phyloP scores from a whole-genome alignment of 2,113 vertebrate genomes.

The Acrocephalus kingi region DNA sequence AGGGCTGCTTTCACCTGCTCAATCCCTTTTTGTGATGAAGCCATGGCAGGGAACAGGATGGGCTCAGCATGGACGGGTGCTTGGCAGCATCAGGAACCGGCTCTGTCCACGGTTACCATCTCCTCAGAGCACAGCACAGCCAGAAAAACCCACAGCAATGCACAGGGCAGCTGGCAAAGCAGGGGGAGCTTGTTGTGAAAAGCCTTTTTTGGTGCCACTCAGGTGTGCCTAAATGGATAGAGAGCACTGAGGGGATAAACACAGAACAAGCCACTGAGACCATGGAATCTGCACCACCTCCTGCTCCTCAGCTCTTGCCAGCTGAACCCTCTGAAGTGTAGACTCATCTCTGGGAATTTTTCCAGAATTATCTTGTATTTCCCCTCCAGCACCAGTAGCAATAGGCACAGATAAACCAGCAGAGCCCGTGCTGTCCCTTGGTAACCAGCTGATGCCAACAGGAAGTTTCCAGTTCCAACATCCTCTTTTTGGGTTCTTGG shows the following conservation, averaged over 20 bases:
- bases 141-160: background rate
- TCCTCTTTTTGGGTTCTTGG: background rate
- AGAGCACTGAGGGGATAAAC: background rate
- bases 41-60: background rate
- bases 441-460: background rate
- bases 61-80: background rate
- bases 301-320: background rate
- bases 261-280: background rate
- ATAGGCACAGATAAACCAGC: background rate
- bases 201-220: background rate
- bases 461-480: background rate
- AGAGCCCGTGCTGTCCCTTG: accelerated
- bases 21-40: background rate
- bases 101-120: background rate
- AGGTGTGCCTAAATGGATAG: background rate
- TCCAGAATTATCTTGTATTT: background rate
- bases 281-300: background rate
- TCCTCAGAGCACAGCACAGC: background rate
- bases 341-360: background rate
- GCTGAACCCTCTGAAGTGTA: background rate
- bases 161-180: background rate
- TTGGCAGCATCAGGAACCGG: background rate
- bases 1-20: background rate
- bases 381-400: background rate
- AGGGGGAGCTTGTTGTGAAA: background rate